Percentiles rank a stretch among this genome's conserved stretches.
phyloP scores from a whole-genome alignment of 2,113 vertebrate genomes.

The Amphiprion ocellaris region DNA sequence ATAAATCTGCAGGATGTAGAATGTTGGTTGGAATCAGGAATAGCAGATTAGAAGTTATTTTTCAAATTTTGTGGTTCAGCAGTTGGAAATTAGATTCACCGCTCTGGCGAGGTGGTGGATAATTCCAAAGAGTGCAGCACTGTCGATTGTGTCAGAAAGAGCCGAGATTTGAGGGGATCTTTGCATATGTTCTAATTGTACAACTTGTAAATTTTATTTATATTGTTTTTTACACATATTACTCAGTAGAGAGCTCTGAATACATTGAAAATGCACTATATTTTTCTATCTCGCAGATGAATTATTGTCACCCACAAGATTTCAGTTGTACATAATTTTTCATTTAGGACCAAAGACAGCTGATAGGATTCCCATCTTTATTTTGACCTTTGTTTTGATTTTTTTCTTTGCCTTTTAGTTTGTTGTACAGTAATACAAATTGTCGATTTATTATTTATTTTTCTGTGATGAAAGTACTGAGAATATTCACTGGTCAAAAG shows the following conservation, averaged over 20 bases:
- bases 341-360: constrained; percentile 99
- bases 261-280: constrained; percentile 99
- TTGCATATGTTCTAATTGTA: constrained; percentile 99
- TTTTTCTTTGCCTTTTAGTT: constrained; percentile 85
- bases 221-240: constrained; percentile 95
- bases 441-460: constrained; percentile 98
- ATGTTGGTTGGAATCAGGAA: constrained; percentile 50
- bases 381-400: constrained; percentile 58
- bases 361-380: constrained; percentile 88
- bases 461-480: constrained; percentile 90
- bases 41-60: constrained; percentile 55
- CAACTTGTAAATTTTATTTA: constrained; percentile 99
- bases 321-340: constrained; percentile 96
- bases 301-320: constrained; percentile 93
- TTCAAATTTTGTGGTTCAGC: constrained; percentile 70
- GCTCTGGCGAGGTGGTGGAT: constrained; percentile 84
- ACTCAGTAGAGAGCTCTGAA: constrained; percentile 98
- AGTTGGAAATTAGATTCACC: constrained; percentile 86
- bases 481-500: constrained; percentile 90
- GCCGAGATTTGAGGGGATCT: constrained; percentile 88
- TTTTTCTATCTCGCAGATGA: constrained; percentile 99
- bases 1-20: constrained; percentile 26
- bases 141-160: constrained; percentile 89
- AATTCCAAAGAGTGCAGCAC: constrained; percentile 97
- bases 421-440: constrained; percentile 94